Evolutionary conservation across 2,888 invertebrate species (phyloP).

Genomic region (Ectropis crepuscularia): DNA sequence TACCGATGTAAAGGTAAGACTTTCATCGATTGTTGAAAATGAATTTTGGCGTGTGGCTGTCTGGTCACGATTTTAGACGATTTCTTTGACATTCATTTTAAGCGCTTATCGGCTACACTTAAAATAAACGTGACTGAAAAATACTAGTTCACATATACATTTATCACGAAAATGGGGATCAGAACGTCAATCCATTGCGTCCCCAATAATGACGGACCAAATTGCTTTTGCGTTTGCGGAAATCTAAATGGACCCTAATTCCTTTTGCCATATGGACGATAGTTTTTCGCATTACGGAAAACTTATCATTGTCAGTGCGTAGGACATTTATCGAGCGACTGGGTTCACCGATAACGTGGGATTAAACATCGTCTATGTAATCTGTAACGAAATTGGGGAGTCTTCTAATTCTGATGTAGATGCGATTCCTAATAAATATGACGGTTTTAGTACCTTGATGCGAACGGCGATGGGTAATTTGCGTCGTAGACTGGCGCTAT

Average conservation of each 20-base stretch:
- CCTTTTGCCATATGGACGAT: conserved; percentile 43
- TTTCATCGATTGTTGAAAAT: conserved; percentile 63
- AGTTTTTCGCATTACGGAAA: conserved; percentile 39
- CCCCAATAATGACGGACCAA: conserved; percentile 54
- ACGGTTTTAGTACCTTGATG: conserved; percentile 43
- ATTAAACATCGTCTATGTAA: conserved; percentile 63
- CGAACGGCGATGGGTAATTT: conserved; percentile 46
- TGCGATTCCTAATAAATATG: conserved; percentile 47
- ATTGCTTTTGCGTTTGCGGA: conserved; percentile 40
- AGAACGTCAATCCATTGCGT: conserved; percentile 61
- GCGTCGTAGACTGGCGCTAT: conserved; percentile 45
- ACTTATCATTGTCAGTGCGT: conserved; percentile 51
- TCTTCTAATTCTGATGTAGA: conserved; percentile 47
- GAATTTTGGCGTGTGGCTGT: conserved; percentile 63
- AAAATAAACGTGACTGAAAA: conserved; percentile 48
- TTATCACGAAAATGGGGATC: conserved; percentile 61
- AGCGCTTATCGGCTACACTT: conserved; percentile 44
- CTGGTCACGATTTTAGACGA: conserved; percentile 62
- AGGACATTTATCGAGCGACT: conserved; percentile 65
- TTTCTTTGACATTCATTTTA: conserved; percentile 50
- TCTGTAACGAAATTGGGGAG: conserved; percentile 59
- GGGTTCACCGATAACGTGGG: conserved; percentile 66
- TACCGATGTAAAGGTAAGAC: conserved; percentile 51
- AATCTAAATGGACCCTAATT: conserved; percentile 48
- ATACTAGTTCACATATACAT: conserved; percentile 53